phyloP scores from a whole-genome alignment of 2,888 invertebrate genomes.

The Pollenia griseotomentosa region DNA sequence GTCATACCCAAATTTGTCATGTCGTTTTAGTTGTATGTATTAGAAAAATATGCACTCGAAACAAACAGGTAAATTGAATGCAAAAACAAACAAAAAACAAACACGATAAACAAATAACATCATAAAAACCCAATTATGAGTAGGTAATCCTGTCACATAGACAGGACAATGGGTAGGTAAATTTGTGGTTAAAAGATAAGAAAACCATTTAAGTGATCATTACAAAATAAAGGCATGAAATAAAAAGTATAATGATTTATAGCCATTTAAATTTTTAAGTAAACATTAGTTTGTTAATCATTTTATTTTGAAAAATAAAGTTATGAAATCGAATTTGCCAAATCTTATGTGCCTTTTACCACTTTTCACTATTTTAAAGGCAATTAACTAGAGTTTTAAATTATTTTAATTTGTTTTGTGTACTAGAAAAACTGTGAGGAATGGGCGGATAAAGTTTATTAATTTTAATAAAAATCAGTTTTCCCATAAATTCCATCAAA shows the following conservation, averaged over 20 bases:
- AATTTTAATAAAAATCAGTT: too few relatives aligned
- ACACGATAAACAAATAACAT: conserved; percentile 24
- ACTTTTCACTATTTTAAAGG: too few relatives aligned
- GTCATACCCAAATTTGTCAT: conserved; percentile 16
- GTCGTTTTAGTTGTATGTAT: conserved; percentile 21
- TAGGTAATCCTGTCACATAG: conserved; percentile 41
- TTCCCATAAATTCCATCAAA: too few relatives aligned
- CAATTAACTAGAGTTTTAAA: too few relatives aligned
- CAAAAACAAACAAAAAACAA: conserved; percentile 34
- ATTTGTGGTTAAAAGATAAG: conserved; percentile 8
- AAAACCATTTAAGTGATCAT: conserved; percentile 35
- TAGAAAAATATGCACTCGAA: conserved; percentile 29
- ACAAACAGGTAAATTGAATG: conserved; percentile 37
- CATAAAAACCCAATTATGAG: conserved; percentile 58
- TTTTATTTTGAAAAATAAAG: too few relatives aligned
- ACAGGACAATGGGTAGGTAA: conserved; percentile 8
- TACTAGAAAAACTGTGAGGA: too few relatives aligned
- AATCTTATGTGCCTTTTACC: too few relatives aligned
- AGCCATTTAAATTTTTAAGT: too few relatives aligned
- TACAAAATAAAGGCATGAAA: background rate
- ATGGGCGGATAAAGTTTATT: too few relatives aligned
- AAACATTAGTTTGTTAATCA: too few relatives aligned
- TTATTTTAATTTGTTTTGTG: too few relatives aligned
- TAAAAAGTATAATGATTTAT: background rate
- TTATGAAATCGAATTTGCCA: too few relatives aligned